A percentile compares a stretch with the other conserved stretches of the same genome.
Evolutionary conservation across 2,113 vertebrate species (phyloP).

Genomic region (Bagarius yarrelli): DNA sequence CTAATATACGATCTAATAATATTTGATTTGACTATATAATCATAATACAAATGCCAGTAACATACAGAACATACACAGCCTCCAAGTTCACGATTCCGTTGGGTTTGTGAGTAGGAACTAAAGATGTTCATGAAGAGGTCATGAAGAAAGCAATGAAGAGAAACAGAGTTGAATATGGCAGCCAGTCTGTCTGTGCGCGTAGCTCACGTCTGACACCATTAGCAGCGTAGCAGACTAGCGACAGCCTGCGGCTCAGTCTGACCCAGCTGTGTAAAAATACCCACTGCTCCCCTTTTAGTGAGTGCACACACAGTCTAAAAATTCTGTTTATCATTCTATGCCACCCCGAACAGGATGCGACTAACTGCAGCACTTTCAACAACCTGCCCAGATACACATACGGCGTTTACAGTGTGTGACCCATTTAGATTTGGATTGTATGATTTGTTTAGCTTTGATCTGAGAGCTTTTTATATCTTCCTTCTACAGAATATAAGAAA

Average conservation of each 20-base stretch:
- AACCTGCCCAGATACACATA: slow-evolving; percentile 33
- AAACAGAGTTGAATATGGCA: slow-evolving; percentile 28
- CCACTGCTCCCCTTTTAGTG: slow-evolving; percentile 43
- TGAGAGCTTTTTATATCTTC: neutral
- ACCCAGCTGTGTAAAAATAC: slow-evolving; percentile 59
- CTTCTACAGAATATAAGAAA: neutral
- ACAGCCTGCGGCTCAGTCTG: slow-evolving; percentile 55
- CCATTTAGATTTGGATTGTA: slow-evolving; percentile 14
- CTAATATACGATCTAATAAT: too few relatives aligned
- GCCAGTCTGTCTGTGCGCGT: slow-evolving; percentile 28
- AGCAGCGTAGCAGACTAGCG: slow-evolving; percentile 46
- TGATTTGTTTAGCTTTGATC: neutral
- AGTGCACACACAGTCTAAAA: slow-evolving; percentile 39
- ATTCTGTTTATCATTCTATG: slow-evolving; percentile 49
- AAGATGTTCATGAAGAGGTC: neutral
- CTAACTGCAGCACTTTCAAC: slow-evolving; percentile 39
- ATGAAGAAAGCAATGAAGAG: neutral
- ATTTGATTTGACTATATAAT: too few relatives aligned
- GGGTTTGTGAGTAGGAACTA: neutral
- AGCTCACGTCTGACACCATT: slow-evolving; percentile 51
- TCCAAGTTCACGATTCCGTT: neutral
- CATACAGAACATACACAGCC: neutral
- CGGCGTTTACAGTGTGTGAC: slow-evolving; percentile 27
- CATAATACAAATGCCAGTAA: neutral
- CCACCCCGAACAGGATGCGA: slow-evolving; percentile 33